Percentiles rank a stretch among this genome's conserved stretches.
Conservation (phyloP, 2,888 invertebrate species). For the Crematogaster levior region DNA sequence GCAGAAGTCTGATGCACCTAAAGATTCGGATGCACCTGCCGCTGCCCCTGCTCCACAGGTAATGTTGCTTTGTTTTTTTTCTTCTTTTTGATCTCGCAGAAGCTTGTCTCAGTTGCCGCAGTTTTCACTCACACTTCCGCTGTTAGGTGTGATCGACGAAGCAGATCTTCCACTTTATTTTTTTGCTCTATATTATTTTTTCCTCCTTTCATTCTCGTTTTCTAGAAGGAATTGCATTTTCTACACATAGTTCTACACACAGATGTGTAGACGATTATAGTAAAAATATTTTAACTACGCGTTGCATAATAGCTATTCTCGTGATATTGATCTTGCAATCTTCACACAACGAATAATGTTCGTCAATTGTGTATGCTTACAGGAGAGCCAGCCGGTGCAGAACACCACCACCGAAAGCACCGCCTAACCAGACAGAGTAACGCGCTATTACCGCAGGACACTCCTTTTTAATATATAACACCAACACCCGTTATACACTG, state of each 20-base stretch:
- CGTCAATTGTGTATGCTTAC: constrained; percentile 66
- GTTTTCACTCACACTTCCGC: constrained; percentile 33
- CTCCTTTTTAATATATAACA: constrained; percentile 78
- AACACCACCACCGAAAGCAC: constrained; percentile 88
- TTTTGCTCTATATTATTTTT: constrained; percentile 2
- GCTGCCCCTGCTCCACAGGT: constrained; percentile 83
- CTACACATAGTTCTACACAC: not conserved
- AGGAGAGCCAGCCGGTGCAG: constrained; percentile 88
- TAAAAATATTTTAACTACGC: constrained; percentile 25
- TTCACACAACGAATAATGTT: constrained; percentile 3
- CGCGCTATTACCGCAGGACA: constrained; percentile 74
- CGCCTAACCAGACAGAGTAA: constrained; percentile 85
- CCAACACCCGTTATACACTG: constrained; percentile 74
- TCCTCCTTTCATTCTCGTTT: constrained; percentile 30
- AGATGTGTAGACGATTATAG: constrained; percentile 4
- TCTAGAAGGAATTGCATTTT: constrained; percentile 25
- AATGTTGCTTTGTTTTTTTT: constrained; percentile 77
- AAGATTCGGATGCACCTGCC: constrained; percentile 82
- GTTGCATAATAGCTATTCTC: constrained; percentile 13
- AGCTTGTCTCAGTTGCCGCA: constrained; percentile 29
- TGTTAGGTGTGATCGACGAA: constrained; percentile 25
- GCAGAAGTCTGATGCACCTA: constrained; percentile 83
- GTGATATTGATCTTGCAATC: not conserved
- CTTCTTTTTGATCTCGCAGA: constrained; percentile 50
- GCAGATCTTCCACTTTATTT: constrained; percentile 18